A percentile compares a stretch with the other conserved stretches of the same genome.
phyloP scores from a whole-genome alignment of 1,140 invertebrate genomes.

The Archivesica marissinica region DNA sequence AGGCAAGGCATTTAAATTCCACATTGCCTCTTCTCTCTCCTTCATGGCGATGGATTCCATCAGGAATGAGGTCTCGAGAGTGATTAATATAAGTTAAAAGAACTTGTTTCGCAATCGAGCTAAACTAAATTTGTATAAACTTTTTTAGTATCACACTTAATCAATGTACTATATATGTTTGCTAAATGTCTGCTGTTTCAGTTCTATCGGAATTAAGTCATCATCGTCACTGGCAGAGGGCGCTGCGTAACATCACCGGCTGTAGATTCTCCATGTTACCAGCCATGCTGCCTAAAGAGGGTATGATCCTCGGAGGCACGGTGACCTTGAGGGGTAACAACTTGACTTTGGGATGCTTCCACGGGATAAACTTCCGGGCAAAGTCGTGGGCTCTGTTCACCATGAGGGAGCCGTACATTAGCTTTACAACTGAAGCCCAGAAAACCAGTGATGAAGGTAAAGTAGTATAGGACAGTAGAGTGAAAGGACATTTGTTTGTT shows the following conservation, averaged over 20 bases:
- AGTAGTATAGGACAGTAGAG: too few species aligned
- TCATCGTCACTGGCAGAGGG: slow-evolving; percentile 96
- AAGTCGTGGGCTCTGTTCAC: slow-evolving; percentile 99
- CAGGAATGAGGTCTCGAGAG: too few species aligned
- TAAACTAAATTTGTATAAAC: too few species aligned
- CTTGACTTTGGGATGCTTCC: slow-evolving; percentile 98
- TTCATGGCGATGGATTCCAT: too few species aligned
- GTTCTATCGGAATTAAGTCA: slow-evolving; percentile 85
- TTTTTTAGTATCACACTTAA: too few species aligned
- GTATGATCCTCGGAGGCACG: slow-evolving; percentile 93
- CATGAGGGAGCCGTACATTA: slow-evolving; percentile 96
- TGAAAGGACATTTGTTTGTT: too few species aligned
- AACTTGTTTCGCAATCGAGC: too few species aligned
- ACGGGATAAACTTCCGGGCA: slow-evolving; percentile 98
- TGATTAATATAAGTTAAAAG: too few species aligned
- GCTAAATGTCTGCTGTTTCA: background rate
- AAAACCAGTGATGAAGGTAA: slow-evolving; percentile 78
- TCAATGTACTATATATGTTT: background rate
- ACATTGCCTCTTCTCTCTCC: too few species aligned
- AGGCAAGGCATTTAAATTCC: too few species aligned
- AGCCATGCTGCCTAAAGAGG: slow-evolving; percentile 88
- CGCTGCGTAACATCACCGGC: slow-evolving; percentile 89
- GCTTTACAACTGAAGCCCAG: slow-evolving; percentile 97
- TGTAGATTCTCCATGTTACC: slow-evolving; percentile 89
- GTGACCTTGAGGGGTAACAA: slow-evolving; percentile 92